These are phyloP conservation scores for Lacanobia oleracea DNA, from an alignment of 2,888 invertebrate species.

Conservation along the genomic window DNA sequence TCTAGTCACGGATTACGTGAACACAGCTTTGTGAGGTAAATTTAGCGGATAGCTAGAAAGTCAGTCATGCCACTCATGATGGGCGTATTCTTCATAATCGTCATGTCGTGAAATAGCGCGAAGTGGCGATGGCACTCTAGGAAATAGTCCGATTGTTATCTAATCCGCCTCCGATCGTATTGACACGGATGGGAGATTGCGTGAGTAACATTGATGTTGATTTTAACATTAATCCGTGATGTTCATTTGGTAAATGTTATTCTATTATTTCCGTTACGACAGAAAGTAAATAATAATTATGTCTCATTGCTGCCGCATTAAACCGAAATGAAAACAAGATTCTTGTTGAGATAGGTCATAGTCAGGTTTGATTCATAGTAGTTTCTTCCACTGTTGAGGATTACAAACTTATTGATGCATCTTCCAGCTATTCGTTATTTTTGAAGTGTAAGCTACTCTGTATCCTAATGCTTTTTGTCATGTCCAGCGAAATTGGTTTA, in stretches of 20 bases:
- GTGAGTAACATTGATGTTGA: constrained; percentile 43
- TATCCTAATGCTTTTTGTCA: not conserved
- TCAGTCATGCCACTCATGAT: constrained; percentile 68
- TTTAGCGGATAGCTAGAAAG: constrained; percentile 81
- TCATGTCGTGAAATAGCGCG: constrained; percentile 79
- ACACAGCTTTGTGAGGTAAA: constrained; percentile 76
- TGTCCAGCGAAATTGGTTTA: not conserved
- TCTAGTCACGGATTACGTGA: constrained; percentile 84
- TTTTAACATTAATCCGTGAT: constrained; percentile 54
- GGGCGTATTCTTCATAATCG: constrained; percentile 73
- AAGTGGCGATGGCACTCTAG: constrained; percentile 68
- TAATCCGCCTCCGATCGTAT: constrained; percentile 74
- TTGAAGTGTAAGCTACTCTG: not conserved
- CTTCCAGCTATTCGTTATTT: not conserved
- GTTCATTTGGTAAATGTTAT: constrained; percentile 16
- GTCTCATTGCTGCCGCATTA: not conserved
- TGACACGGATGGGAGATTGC: constrained; percentile 75
- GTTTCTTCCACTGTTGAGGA: not conserved
- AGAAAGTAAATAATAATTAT: constrained; percentile 10
- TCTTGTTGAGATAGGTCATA: constrained; percentile 1
- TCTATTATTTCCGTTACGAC: constrained; percentile 10
- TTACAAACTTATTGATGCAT: not conserved
- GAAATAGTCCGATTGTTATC: constrained; percentile 77
- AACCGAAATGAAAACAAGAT: not conserved
- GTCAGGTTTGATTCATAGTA: not conserved